phyloP scores from a whole-genome alignment of 1,140 invertebrate genomes.

The Cheumatopsyche charites region DNA sequence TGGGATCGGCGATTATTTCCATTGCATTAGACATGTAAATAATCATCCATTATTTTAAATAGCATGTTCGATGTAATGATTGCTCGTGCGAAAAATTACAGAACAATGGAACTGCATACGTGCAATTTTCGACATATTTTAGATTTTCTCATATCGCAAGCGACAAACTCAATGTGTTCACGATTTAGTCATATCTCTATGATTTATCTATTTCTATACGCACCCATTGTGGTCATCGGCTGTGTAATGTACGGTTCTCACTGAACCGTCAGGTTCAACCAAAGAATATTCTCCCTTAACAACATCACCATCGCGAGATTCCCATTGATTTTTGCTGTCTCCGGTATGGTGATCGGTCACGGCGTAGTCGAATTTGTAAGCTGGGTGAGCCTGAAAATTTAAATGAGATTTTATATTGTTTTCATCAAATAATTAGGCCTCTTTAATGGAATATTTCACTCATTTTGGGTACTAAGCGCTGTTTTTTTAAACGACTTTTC shows the following conservation, averaged over 20 bases:
- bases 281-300: slow-evolving; percentile 58
- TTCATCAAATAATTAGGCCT: too few species aligned
- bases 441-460: too few species aligned
- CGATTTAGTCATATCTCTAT: background rate
- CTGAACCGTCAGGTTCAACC: slow-evolving; percentile 61
- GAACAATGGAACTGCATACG: background rate
- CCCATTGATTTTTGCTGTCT: slow-evolving; percentile 56
- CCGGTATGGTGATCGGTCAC: slow-evolving; percentile 56
- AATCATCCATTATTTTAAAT: too few species aligned
- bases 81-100: background rate
- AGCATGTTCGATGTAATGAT: too few species aligned
- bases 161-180: background rate
- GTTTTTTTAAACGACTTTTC: too few species aligned
- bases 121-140: background rate
- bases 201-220: slow-evolving; percentile 48
- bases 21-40: too few species aligned
- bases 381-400: slow-evolving; percentile 53
- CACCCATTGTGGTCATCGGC: slow-evolving; percentile 61
- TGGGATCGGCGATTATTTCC: too few species aligned
- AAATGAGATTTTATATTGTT: too few species aligned
- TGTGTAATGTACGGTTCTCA: slow-evolving; percentile 63
- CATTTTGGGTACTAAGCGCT: too few species aligned
- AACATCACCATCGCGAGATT: slow-evolving; percentile 53
- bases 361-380: slow-evolving; percentile 56
- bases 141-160: background rate